A percentile compares a stretch with the other conserved stretches of the same genome.
Evolutionary conservation across 2,797 vertebrate species (phyloP).

Genomic region (Vultur gryphus): DNA sequence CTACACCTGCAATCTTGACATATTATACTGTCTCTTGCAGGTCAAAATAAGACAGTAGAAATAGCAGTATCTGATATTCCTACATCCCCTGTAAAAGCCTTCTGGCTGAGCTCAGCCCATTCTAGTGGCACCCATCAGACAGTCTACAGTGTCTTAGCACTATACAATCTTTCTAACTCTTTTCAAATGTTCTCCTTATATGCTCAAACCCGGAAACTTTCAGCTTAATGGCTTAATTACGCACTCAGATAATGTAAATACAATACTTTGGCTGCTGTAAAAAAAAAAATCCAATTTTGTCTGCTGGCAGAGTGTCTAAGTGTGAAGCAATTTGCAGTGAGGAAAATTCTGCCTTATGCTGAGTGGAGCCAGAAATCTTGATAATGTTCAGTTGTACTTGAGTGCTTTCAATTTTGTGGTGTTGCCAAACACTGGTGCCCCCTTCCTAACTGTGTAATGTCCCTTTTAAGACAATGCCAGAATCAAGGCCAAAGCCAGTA

Average conservation of each 20-base stretch:
- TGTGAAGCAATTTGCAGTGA: slow-evolving; percentile 55
- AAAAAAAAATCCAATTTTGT: slow-evolving; percentile 54
- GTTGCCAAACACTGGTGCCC: neutral
- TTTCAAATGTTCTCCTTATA: slow-evolving; percentile 3
- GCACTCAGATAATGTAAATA: slow-evolving; percentile 68
- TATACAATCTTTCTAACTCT: neutral
- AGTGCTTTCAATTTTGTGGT: neutral
- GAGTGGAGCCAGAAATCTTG: slow-evolving; percentile 38
- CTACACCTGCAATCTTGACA: neutral
- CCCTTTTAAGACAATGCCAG: slow-evolving; percentile 6
- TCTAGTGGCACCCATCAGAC: neutral
- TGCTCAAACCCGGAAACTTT: slow-evolving; percentile 10
- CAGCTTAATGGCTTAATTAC: slow-evolving; percentile 65
- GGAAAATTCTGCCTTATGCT: slow-evolving; percentile 54
- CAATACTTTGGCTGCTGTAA: slow-evolving; percentile 40
- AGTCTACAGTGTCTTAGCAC: neutral
- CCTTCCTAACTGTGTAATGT: neutral
- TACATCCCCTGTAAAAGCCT: neutral
- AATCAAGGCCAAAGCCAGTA: neutral
- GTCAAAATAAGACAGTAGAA: neutral
- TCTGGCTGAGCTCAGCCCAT: neutral
- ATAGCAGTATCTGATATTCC: neutral
- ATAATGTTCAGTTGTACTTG: slow-evolving; percentile 29
- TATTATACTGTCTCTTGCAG: neutral
- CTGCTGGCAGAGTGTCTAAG: slow-evolving; percentile 40